phyloP scores from a whole-genome alignment of 2,113 vertebrate genomes.

The Ondatra zibethicus region DNA sequence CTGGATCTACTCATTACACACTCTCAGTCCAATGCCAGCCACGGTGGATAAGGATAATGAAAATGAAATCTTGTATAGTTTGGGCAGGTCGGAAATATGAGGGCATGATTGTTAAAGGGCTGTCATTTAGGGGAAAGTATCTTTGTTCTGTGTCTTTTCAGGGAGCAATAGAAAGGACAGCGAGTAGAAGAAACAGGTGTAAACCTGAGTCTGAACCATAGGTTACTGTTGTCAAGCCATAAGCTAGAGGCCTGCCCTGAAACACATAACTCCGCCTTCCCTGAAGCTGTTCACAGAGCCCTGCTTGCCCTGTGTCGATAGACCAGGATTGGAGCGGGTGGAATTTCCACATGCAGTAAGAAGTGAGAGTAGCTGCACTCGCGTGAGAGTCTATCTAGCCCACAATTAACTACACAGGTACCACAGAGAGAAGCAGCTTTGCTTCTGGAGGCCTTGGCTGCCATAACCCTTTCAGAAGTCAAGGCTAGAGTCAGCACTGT shows the following conservation, averaged over 20 bases:
- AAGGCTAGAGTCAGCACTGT: neutral
- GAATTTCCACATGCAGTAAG: neutral
- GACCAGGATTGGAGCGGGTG: neutral
- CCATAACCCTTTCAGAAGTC: neutral
- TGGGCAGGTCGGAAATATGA: neutral
- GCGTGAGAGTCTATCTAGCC: neutral
- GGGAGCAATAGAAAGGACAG: neutral
- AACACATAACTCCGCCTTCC: neutral
- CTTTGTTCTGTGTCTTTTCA: slow-evolving; percentile 14
- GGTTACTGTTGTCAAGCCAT: neutral
- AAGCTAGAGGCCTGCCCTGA: neutral
- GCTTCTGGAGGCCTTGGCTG: neutral
- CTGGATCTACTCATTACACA: neutral
- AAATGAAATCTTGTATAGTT: slow-evolving; percentile 2
- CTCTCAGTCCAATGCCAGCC: neutral
- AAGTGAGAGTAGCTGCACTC: neutral
- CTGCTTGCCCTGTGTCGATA: neutral
- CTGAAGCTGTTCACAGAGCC: neutral
- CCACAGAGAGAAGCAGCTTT: neutral
- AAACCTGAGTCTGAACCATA: neutral
- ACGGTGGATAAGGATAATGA: neutral
- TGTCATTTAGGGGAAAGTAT: neutral
- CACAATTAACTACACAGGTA: neutral
- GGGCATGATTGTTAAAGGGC: neutral
- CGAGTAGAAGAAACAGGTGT: neutral